These are phyloP conservation scores for Coleophora deauratella DNA, from an alignment of 2,888 invertebrate genomes.

Conservation along the genomic window DNA sequence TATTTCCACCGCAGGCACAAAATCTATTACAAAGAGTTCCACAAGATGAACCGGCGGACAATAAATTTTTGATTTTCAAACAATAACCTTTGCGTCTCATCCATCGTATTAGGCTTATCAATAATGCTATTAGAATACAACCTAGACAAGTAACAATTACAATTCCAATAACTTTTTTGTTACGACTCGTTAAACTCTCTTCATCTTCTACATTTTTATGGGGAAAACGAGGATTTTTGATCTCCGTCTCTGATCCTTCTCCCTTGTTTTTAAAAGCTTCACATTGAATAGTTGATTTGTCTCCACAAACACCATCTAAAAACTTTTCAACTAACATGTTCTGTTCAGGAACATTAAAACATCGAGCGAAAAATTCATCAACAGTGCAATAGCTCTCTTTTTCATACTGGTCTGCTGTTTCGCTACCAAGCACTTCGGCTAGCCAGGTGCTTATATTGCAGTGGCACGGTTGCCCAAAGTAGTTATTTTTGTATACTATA, in stretches of 20 bases:
- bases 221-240: constrained; percentile 62
- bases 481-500: constrained; percentile 73
- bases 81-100: constrained; percentile 74
- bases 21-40: constrained; percentile 49
- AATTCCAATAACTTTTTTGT: constrained; percentile 61
- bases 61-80: constrained; percentile 47
- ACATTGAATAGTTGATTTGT: constrained; percentile 68
- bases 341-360: constrained; percentile 78
- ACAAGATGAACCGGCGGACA: constrained; percentile 51
- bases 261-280: constrained; percentile 61
- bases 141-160: constrained; percentile 69
- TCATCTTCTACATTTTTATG: constrained; percentile 38
- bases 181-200: constrained; percentile 31
- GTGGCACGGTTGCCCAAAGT: constrained; percentile 76
- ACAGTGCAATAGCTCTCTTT: constrained; percentile 77
- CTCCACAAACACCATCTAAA: constrained; percentile 73
- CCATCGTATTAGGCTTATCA: constrained; percentile 73
- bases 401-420: constrained; percentile 52
- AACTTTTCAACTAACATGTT: constrained; percentile 77
- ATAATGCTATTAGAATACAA: constrained; percentile 65
- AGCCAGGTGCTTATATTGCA: constrained; percentile 77
- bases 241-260: constrained; percentile 33
- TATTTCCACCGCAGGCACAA: constrained; percentile 52
- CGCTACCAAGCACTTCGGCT: constrained; percentile 50
- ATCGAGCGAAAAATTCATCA: constrained; percentile 72